Base-by-base conservation (phyloP, 2,113 vertebrate genomes). In the Herpailurus yagouaroundi region DNA sequence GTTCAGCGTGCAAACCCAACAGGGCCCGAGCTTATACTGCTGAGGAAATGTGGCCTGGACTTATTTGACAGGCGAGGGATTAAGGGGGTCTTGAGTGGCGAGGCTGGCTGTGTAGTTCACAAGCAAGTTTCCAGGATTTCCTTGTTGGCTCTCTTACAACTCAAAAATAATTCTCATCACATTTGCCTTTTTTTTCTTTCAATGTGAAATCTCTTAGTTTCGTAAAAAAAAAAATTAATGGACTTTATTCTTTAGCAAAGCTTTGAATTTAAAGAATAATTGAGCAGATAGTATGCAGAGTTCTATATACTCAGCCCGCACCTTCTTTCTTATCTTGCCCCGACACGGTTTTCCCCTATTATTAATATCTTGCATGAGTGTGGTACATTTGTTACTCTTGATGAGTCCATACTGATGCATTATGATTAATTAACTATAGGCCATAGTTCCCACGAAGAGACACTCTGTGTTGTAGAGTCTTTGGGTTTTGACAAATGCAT, bases 161-260 rank as follows among this genome's bases (percentile, higher is more conserved):
- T 83, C 76, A 92, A 89, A 94, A 97, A 71, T 29, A 74, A 74
- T 52, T 90, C 68, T 77, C 21, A 68, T 71, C 38, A 73, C 52
- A 31, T 33, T 91, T 55, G 48, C 18, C 73, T 69, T 69, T 79
- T 81, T 81, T 76, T 76, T 55, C 74, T 90, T 80, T 79, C 71
- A 27, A n/a, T 14, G 10, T 77, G 50, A 88, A 94, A 88, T 82
- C 60, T 29, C 45, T 90, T 66, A 27, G 9, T 84, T 77, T 48
- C 13, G 10, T 84, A 10, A 21, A 63, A 57, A 84, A 89, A 41
- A 66, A 27, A 45, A 45, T 12, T 7, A 80, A 33, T 15, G 57
- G 29, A 55, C 8, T 86, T 66, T 38, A 64, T 29, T 69, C 66
- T 93, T 90, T 50, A 64, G 33, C 31, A 69, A 3, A 3, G 15